phyloP scores from a whole-genome alignment of 2,888 invertebrate genomes.

The Polyommatus iphigenia region DNA sequence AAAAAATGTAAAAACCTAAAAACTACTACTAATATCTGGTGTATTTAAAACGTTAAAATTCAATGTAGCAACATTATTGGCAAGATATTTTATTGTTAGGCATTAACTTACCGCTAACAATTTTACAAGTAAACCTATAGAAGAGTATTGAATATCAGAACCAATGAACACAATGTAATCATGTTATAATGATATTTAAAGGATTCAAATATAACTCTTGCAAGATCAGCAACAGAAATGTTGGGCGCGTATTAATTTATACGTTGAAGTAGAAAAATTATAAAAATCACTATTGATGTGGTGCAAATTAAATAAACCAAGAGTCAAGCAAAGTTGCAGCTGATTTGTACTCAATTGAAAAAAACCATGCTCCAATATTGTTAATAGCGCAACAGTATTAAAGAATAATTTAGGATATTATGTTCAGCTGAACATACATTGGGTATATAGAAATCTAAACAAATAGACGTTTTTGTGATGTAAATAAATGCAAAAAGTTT shows the following conservation, averaged over 20 bases:
- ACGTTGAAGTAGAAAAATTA: no score
- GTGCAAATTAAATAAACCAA: no score
- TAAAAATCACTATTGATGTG: no score
- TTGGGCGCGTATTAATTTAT: no score
- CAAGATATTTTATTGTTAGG: conserved; percentile 5
- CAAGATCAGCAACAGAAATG: no score
- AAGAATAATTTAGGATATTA: no score
- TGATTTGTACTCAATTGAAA: no score
- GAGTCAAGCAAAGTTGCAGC: no score
- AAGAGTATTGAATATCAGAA: conserved; percentile 27
- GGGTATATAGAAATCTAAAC: no score
- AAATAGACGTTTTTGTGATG: conserved; percentile 31
- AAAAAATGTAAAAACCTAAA: neutral
- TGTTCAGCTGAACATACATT: no score
- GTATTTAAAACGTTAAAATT: neutral
- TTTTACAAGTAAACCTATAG: conserved; percentile 15
- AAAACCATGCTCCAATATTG: no score
- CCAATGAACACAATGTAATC: conserved; percentile 17
- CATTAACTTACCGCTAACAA: conserved; percentile 9
- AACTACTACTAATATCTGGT: neutral
- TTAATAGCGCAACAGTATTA: no score
- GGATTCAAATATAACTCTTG: neutral
- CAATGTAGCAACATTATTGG: conserved; percentile 27
- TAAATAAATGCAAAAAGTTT: conserved; percentile 41
- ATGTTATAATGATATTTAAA: neutral